A percentile compares a stretch with the other conserved stretches of the same genome.
Conservation (phyloP, 2,888 invertebrate species). For the Lasioglossum leucozonium region DNA sequence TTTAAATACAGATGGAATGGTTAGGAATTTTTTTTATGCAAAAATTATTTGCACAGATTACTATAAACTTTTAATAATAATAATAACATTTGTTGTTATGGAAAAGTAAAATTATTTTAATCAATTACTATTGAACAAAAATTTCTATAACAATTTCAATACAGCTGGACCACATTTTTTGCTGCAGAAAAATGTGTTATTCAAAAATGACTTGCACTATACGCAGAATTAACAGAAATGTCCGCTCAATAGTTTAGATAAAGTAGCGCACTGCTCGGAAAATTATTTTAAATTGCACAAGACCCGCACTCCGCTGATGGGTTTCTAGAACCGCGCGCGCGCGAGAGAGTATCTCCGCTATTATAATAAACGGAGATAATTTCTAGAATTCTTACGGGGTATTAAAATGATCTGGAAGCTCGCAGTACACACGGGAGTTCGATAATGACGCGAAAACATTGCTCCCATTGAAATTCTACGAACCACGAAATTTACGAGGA, state of each 20-base stretch:
- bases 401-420: background rate
- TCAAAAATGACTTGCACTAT: too few relatives aligned
- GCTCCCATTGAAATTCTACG: conserved; percentile 27
- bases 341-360: background rate
- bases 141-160: background rate
- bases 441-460: conserved; percentile 2
- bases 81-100: too few relatives aligned
- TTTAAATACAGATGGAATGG: too few relatives aligned
- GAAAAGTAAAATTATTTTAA: background rate
- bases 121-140: background rate
- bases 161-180: too few relatives aligned
- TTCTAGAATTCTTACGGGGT: background rate
- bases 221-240: too few relatives aligned
- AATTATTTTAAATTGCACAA: too few relatives aligned
- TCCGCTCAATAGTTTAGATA: too few relatives aligned
- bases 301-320: too few relatives aligned
- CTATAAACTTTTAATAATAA: too few relatives aligned
- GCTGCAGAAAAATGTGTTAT: too few relatives aligned
- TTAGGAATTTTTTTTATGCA: too few relatives aligned
- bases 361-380: background rate
- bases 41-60: background rate
- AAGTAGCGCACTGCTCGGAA: too few relatives aligned
- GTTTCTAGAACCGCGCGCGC: background rate
- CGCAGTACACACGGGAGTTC: background rate
- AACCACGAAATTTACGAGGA: background rate